Evolutionary conservation across 2,113 vertebrate species (phyloP), one percentile per base, ranked within the genome.

Genomic region (Seriola quinqueradiata): DNA sequence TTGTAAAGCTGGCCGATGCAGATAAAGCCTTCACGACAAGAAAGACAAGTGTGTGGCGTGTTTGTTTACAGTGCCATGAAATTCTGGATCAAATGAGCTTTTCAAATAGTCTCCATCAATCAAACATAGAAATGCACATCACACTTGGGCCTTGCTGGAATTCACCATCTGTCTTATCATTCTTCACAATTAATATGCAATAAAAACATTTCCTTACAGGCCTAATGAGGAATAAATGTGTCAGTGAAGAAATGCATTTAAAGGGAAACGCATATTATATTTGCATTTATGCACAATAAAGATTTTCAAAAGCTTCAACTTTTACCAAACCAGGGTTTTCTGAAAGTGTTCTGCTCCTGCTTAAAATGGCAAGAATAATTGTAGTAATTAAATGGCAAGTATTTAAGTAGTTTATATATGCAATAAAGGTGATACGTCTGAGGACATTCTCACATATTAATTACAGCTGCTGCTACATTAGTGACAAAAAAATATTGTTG

Each of bases 61-160:
- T 83, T 79, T 85, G 60, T 87, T 85, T 86, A 75, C 72, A 86
- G 42, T 64, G 67, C 65, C 73, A 74, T 75, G n/a, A 89, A 77
- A 87, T 73, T 71, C 34, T 83, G 19, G 50, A 74, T 75, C 14
- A 42, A 60, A 78, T 38, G n/a, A 66, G 55, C 8, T 48, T 36
- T 77, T 74, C 52, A 63, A 77, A 65, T 23, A 36, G 23, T 46
- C 12, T 54, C 10, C 52, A 57, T 44, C 19, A 16, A 67, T 25
- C 59, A 73, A 76, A 80, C 40, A 46, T 54, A 68, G 4, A 55
- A 75, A 69, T 42, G 25, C 69, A 77, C 21, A 32, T 77, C 52
- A 76, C 46, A 59, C 48, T 63, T 36, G 23, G 10, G 63, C 38
- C 50, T 38, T 72, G 25, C 42, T 36, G 40, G 14, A 72, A 54